phyloP scores from a whole-genome alignment of 2,113 vertebrate species.

The Trogon melanurus region DNA sequence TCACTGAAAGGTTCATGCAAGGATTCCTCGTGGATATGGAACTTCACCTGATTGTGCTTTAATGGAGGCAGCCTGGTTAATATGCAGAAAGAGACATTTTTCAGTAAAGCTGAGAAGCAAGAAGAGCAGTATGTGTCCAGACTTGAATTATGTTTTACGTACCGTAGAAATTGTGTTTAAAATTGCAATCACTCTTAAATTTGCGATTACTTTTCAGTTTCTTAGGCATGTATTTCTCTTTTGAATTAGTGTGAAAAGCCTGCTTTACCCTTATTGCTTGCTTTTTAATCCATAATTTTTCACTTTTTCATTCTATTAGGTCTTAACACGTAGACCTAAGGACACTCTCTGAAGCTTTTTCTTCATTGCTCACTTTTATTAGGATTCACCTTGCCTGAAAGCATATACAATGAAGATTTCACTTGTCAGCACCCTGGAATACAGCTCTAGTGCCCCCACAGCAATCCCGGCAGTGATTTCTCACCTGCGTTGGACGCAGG shows the following conservation, averaged over 20 bases:
- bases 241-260: background rate
- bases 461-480: background rate
- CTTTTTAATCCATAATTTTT: background rate
- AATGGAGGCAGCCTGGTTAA: background rate
- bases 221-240: background rate
- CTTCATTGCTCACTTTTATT: background rate
- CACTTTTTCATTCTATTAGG: background rate
- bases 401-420: background rate
- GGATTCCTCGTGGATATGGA: background rate
- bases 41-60: background rate
- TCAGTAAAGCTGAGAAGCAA: background rate
- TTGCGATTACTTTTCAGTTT: background rate
- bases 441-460: background rate
- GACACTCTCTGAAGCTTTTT: background rate
- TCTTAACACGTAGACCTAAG: background rate
- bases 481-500: background rate
- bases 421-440: background rate
- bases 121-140: background rate
- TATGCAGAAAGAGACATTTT: background rate
- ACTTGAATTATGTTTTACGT: background rate
- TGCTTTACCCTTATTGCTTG: background rate
- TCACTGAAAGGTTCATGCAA: background rate
- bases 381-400: background rate
- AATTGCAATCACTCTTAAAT: background rate
- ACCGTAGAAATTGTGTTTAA: background rate